Evolutionary conservation across 2,113 vertebrate species (phyloP), one percentile per base, ranked within the genome.

Genomic region (Hystrix brachyura): DNA sequence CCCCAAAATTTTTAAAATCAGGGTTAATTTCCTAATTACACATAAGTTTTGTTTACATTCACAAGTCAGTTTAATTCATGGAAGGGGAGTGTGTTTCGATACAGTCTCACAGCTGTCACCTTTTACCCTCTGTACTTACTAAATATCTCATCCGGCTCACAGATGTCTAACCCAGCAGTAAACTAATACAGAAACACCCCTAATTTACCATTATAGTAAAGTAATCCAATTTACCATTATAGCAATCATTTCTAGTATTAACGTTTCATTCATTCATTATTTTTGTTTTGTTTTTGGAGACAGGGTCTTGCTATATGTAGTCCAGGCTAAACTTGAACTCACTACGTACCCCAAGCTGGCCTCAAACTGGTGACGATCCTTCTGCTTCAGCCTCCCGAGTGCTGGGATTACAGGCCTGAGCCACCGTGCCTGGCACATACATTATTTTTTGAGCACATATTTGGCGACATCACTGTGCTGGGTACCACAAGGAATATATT

Each of bases 61-160:
- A 78, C 46, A 78, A 69, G 32, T 86, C 34, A 71, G 60, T 86
- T 81, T 92, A 78, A 79, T 64, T 96, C 46, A 34, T 38, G 43
- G 71, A 88, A 25, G 51, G 32, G 7, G 14, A 46, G 3, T 83
- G 19, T 7, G 32, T 65, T 38, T 71, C 80, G 81, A 78, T 82
- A 38, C 60, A n/a, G 1, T n/a, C 65, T 88, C 72, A 38, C 27
- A 21, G 32, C 32, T 46, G 23, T 80, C 43, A 32, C 25, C 11
- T 74, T 59, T 57, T 11, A 27, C 1, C 32, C n/a, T 91, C 57
- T 79, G 46, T 55, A 79, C 51, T 92, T 90, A 87, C 48, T 87
- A 88, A 32, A 64, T 78, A 74, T 53, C 87, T 94, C 71, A 29
- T 59, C 53, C n/a, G 55, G 23, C 59, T 86, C 60, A 38, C 29